Percentiles rank a stretch among this genome's conserved stretches.
Conservation (phyloP, 64 coral and sea anemone genomes). For the Porites australiensis region DNA sequence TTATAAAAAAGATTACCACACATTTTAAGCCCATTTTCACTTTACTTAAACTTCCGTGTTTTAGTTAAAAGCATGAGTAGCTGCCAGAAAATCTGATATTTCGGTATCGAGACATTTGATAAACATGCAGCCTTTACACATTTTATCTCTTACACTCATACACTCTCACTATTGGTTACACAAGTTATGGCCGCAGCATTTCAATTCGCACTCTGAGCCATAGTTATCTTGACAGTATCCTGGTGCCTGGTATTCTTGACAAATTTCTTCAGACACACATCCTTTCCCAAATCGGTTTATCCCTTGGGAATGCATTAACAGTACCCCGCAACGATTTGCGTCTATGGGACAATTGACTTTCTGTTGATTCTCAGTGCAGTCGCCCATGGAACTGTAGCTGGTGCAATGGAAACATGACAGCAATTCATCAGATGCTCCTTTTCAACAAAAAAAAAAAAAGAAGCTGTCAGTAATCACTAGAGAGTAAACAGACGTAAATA, state of each 20-base stretch:
- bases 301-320: not conserved
- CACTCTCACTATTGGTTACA: not conserved
- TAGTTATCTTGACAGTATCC: not conserved
- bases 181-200: not conserved
- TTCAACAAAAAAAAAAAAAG: not conserved
- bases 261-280: not conserved
- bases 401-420: not conserved
- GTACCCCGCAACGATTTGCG: not conserved
- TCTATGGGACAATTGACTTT: not conserved
- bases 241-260: not conserved
- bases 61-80: too few species aligned
- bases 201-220: not conserved
- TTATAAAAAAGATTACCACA: too few species aligned
- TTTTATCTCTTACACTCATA: not conserved
- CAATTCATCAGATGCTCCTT: not conserved
- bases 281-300: not conserved
- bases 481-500: too few species aligned
- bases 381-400: not conserved
- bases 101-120: too few species aligned
- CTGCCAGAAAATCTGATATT: too few species aligned
- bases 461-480: not conserved
- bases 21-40: too few species aligned
- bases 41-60: too few species aligned
- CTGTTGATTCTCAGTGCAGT: slow-evolving; percentile 6
- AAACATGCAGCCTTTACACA: not conserved